Evolutionary conservation across 2,888 invertebrate species (phyloP).

Genomic region (Pollenia griseotomentosa): DNA sequence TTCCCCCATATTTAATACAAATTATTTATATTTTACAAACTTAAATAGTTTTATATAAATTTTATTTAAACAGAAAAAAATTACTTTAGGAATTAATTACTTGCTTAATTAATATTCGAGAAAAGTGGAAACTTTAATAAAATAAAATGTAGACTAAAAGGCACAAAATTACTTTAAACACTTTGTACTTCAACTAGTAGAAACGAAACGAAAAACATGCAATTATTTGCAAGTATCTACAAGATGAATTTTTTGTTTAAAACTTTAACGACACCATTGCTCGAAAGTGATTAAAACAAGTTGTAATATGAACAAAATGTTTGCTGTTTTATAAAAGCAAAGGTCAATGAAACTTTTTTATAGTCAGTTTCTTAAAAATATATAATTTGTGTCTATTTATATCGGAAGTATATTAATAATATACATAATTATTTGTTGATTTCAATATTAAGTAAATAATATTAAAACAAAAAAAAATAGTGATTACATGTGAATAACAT

Average conservation of each 20-base stretch:
- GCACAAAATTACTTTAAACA: neutral
- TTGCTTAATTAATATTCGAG: slow-evolving; percentile 16
- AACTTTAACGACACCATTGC: slow-evolving; percentile 1
- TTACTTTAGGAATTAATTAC: slow-evolving; percentile 41
- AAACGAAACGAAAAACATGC: slow-evolving; percentile 10
- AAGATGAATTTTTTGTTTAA: neutral
- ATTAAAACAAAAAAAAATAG: too few relatives aligned
- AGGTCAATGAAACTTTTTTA: neutral
- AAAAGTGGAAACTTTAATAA: slow-evolving; percentile 19
- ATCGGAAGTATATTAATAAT: too few relatives aligned
- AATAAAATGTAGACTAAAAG: slow-evolving; percentile 7
- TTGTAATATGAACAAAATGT: neutral
- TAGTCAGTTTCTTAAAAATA: too few relatives aligned
- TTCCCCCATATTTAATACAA: neutral
- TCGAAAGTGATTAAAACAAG: neutral
- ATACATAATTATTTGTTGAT: too few relatives aligned
- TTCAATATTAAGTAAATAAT: too few relatives aligned
- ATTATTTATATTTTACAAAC: neutral
- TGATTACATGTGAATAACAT: too few relatives aligned
- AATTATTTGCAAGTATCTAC: slow-evolving; percentile 11
- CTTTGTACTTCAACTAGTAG: slow-evolving; percentile 15
- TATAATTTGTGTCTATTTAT: too few relatives aligned
- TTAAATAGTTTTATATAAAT: slow-evolving; percentile 3
- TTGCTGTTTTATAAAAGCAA: neutral
- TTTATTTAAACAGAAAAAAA: neutral